A percentile compares a stretch with the other conserved stretches of the same genome.
Conservation (phyloP, 2,113 vertebrate species). For the Brachypteracias leptosomus region DNA sequence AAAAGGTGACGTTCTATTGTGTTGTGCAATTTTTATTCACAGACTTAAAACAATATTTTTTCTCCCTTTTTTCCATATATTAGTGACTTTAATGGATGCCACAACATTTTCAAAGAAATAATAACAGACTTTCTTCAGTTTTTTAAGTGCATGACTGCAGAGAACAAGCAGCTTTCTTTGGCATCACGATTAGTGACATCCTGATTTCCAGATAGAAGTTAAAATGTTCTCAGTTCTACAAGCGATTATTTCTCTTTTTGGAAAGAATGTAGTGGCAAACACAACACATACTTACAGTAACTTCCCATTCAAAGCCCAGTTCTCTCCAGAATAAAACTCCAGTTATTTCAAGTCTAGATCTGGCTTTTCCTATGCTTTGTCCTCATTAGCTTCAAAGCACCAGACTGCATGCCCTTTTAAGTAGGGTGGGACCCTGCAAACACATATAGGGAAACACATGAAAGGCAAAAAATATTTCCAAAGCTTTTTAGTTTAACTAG, state of each 20-base stretch:
- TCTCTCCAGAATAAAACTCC: background rate
- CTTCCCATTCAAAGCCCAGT: background rate
- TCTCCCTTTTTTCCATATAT: background rate
- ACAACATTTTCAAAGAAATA: background rate
- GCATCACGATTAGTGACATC: background rate
- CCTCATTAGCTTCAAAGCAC: background rate
- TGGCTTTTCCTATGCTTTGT: background rate
- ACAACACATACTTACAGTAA: background rate
- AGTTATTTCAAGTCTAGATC: background rate
- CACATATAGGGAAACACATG: background rate
- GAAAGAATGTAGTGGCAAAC: background rate
- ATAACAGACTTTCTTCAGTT: background rate
- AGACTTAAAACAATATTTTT: background rate
- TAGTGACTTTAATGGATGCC: background rate
- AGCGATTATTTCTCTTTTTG: background rate
- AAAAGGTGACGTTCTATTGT: background rate
- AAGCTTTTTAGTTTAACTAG: background rate
- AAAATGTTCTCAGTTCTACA: slow-evolving; percentile 2
- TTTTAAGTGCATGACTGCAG: background rate
- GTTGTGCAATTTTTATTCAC: background rate
- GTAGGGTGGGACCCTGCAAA: background rate
- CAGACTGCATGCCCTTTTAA: background rate
- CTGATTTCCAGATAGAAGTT: slow-evolving; percentile 6
- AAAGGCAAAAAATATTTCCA: background rate
- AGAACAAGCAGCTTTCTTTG: background rate